Base-by-base conservation (phyloP, 37 sponge, comb jelly and placozoan species). In the Lycopodina hypogea region DNA sequence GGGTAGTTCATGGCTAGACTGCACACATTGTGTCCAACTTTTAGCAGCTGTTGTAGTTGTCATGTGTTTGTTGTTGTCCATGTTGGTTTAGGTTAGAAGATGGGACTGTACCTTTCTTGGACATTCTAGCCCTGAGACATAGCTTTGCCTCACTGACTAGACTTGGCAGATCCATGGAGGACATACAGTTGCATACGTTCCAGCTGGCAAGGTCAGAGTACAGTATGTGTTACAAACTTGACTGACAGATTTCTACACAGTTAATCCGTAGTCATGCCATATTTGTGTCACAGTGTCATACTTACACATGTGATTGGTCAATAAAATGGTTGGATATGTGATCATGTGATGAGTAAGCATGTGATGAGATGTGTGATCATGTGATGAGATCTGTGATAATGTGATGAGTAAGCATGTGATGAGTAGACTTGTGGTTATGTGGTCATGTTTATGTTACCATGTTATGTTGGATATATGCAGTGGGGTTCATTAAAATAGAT, bases 91-190 rank as follows among this genome's bases (percentile, higher is more conserved):
- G 96, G 57, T 80, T 92, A 26, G 97, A 96, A 36, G 79, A 96
- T 80, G 97, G 97, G 0, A 96, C 97, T 8, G 9, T 94, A 26
- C 78, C 97, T 21, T 96, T 94, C 61, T 87, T 94, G 65, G 84
- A 76, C 36, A 91, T 96, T 23, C n/a, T 88, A 19, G 92, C 97
- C 37, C 71, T 96, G 58, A 42, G 59, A 36, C 90, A 96, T 72
- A 95, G 97, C 35, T 96, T 96, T 69, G 63, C 81, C 15, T 39
- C 81, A 22, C 65, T 96, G 58, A 48, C 69, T 0, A 62, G 77
- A 7, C 45, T 96, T 18, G 80, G 68, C 22, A 58, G 65, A 24
- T 67, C 81, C 29, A 89, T 94, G 93, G 68, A 72, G 19, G 39
- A 23, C 0, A 75, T 94, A 0, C 56, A 77, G 1, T 14, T 50